phyloP scores from a whole-genome alignment of 2,113 vertebrate genomes.

The Platysteira castanea region DNA sequence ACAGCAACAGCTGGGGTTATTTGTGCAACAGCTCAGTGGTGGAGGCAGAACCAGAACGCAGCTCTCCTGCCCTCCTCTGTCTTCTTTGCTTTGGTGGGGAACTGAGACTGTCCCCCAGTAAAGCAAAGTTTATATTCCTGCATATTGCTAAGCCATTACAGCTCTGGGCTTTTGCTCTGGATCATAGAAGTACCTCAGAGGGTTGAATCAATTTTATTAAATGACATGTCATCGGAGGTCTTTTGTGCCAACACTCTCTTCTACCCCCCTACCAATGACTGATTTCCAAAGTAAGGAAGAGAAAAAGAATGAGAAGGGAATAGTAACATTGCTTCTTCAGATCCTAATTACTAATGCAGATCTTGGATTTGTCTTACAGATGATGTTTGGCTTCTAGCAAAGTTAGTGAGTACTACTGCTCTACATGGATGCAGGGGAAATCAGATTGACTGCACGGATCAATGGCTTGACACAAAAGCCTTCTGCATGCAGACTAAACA shows the following conservation, averaged over 20 bases:
- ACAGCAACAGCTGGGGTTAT: background rate
- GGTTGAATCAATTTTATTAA: background rate
- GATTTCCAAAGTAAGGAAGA: background rate
- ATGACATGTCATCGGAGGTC: background rate
- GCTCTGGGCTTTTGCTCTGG: background rate
- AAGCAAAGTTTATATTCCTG: background rate
- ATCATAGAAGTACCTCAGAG: background rate
- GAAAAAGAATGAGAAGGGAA: background rate
- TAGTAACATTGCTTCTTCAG: background rate
- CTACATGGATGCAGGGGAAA: background rate
- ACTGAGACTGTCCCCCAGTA: background rate
- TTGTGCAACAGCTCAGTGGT: background rate
- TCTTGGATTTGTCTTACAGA: background rate
- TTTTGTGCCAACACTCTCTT: background rate
- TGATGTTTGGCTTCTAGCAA: constrained; percentile 12
- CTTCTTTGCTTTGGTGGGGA: background rate
- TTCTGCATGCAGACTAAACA: background rate
- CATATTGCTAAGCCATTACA: background rate
- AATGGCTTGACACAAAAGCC: background rate
- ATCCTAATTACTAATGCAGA: background rate
- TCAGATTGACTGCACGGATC: constrained; percentile 12
- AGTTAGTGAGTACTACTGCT: background rate
- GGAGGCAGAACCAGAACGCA: background rate
- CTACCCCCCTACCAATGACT: background rate
- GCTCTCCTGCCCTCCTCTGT: background rate